Base-by-base conservation (phyloP, 2,888 invertebrate species). In the Anarsia innoxiella region DNA sequence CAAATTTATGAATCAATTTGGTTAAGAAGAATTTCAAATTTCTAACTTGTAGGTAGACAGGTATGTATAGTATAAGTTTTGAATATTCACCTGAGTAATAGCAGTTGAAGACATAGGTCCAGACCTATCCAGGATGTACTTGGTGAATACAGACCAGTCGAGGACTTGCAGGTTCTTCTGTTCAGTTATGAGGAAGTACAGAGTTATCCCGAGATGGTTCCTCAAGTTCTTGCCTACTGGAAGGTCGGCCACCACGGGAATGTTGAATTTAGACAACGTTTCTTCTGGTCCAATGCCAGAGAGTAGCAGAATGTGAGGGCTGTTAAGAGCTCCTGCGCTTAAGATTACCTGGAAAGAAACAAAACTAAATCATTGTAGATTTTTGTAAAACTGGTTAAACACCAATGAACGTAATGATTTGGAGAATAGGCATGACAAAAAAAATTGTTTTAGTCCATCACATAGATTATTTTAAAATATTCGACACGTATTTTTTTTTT, bases 51-150 rank as follows among this genome's bases (percentile, higher is more conserved):
- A n/a, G n/a, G n/a, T n/a, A n/a, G n/a, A n/a, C n/a, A n/a, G n/a
- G n/a, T n/a, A n/a, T n/a, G n/a, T n/a, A n/a, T 19, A 19, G 19
- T 19, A 19, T 19, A 19, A 19, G 6, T 19, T 5, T 12, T 3
- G 14, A 38, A n/a, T n/a, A n/a, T 41, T 12, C 38, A 90, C 78
- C 76, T 90, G 89, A 0, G 89, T 89, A 45, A 89, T 56, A 1
- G 88, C 90, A 1, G 89, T 89, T 0, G 88, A 86, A 9, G 87
- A 65, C 87, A 91, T 84, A 0, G 89, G 88, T 0, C 90, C 90
- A 1, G 59, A 66, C 23, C 83, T 72, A 16, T 75, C 72, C 30
- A 87, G 49, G 31, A 90, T 53, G 56, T 89, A 91, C 12, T 89
- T 79, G 3, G 85, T 56, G 3, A 87, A 79, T 0, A 68, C 70